Percentiles rank a stretch among this genome's conserved stretches.
Evolutionary conservation across 2,888 invertebrate genomes (phyloP).

Genomic region (Ypsolopha scabrella): DNA sequence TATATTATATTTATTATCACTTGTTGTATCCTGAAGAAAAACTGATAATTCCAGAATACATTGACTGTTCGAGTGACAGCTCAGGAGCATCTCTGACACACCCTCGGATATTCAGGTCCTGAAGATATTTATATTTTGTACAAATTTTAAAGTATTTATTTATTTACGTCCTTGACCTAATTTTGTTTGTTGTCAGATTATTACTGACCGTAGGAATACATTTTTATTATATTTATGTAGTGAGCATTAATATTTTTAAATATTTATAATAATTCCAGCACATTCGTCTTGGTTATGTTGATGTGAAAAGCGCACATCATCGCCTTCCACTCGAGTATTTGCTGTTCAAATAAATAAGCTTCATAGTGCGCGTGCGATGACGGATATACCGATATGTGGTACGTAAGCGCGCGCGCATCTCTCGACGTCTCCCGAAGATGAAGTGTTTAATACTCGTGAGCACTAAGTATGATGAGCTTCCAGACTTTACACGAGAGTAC

Average conservation of each 20-base stretch:
- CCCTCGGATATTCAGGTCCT: too few relatives aligned
- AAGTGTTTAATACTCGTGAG: not conserved
- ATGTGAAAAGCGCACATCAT: conserved; percentile 14
- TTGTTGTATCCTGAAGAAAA: too few relatives aligned
- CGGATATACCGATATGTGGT: conserved; percentile 12
- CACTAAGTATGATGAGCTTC: not conserved
- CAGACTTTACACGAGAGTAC: not conserved
- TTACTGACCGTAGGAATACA: not conserved
- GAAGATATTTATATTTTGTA: too few relatives aligned
- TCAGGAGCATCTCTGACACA: too few relatives aligned
- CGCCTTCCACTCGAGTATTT: conserved; percentile 16
- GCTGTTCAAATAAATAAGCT: conserved; percentile 22
- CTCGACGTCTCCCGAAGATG: not conserved
- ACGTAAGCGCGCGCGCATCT: not conserved
- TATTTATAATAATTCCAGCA: not conserved
- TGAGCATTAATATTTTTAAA: not conserved
- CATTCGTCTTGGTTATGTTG: not conserved
- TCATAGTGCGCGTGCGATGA: conserved; percentile 21
- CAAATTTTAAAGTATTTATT: too few relatives aligned
- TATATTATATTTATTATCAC: too few relatives aligned
- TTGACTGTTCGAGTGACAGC: too few relatives aligned
- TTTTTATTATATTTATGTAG: not conserved
- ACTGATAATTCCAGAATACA: too few relatives aligned
- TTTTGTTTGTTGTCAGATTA: too few relatives aligned
- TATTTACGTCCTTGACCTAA: too few relatives aligned